Evolutionary conservation across 2,888 invertebrate genomes (phyloP).

Genomic region (Hofmannophila pseudospretella): DNA sequence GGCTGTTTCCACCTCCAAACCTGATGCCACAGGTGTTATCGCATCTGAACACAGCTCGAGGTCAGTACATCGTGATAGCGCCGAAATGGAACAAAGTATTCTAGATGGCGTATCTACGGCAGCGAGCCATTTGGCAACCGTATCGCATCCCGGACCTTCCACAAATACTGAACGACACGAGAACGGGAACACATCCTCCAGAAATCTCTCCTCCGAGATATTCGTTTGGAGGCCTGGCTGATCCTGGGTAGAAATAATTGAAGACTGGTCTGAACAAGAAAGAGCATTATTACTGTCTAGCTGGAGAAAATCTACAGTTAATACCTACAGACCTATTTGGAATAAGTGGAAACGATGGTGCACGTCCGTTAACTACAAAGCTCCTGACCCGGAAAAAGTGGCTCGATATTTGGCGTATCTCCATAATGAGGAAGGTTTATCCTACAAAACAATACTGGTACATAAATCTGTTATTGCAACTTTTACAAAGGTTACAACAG

Average conservation of each 20-base stretch:
- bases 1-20: no score
- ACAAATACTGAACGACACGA: slow-evolving; percentile 11
- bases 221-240: slow-evolving; percentile 25
- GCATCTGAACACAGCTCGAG: no score
- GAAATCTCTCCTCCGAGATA: no score
- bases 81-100: no score
- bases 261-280: slow-evolving; percentile 17
- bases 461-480: no score
- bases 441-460: neutral
- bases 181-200: slow-evolving; percentile 15
- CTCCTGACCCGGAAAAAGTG: slow-evolving; percentile 2
- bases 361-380: neutral
- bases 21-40: no score
- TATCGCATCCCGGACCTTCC: slow-evolving; percentile 6
- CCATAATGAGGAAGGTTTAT: slow-evolving; percentile 6
- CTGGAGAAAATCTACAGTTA: slow-evolving; percentile 12
- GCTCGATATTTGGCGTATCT: slow-evolving; percentile 14
- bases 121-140: slow-evolving; percentile 9
- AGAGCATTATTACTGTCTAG: slow-evolving; percentile 8
- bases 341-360: slow-evolving; percentile 1
- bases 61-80: no score
- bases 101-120: slow-evolving; percentile 16
- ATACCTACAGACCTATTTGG: slow-evolving; percentile 16
- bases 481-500: no score
- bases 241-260: slow-evolving; percentile 19